Percentiles rank a stretch among this genome's conserved stretches.
These are phyloP conservation scores for Kryptolebias marmoratus DNA, from an alignment of 2,113 vertebrate genomes.

Conservation along the genomic window DNA sequence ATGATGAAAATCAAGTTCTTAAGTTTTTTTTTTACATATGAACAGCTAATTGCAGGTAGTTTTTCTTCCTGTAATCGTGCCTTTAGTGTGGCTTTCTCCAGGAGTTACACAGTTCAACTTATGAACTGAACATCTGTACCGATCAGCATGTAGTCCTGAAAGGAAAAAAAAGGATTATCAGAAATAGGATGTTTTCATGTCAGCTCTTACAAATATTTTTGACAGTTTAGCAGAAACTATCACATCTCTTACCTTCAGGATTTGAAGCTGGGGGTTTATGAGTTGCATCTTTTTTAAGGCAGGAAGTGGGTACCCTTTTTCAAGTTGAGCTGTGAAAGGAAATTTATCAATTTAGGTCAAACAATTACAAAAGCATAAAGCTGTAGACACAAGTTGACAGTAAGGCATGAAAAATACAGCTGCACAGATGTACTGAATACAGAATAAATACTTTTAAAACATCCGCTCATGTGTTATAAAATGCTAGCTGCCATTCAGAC, in stretches of 20 bases:
- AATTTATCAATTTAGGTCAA: not conserved
- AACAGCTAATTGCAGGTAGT: too few relatives aligned
- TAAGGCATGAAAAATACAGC: not conserved
- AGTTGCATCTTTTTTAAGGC: constrained; percentile 77
- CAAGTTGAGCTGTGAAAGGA: constrained; percentile 54
- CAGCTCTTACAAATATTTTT: too few relatives aligned
- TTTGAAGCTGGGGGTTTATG: constrained; percentile 69
- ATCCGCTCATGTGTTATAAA: too few relatives aligned
- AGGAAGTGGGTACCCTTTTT: constrained; percentile 79
- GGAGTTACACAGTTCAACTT: not conserved
- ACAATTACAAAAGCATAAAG: not conserved
- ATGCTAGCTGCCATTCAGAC: too few relatives aligned
- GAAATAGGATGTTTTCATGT: not conserved
- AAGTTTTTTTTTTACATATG: too few relatives aligned
- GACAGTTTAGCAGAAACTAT: not conserved
- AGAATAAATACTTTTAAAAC: too few relatives aligned
- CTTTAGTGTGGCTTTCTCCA: too few relatives aligned
- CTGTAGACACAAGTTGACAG: not conserved
- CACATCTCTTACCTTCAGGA: constrained; percentile 72
- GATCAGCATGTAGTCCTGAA: constrained; percentile 76
- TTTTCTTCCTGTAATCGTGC: too few relatives aligned
- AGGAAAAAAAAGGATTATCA: not conserved
- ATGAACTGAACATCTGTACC: constrained; percentile 77
- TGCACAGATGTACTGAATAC: not conserved
- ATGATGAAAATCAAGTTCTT: too few relatives aligned